Percentiles rank a stretch among this genome's conserved stretches.
These are phyloP conservation scores for Latrodectus hesperus DNA, from an alignment of 2,888 invertebrate species.

Conservation along the genomic window DNA sequence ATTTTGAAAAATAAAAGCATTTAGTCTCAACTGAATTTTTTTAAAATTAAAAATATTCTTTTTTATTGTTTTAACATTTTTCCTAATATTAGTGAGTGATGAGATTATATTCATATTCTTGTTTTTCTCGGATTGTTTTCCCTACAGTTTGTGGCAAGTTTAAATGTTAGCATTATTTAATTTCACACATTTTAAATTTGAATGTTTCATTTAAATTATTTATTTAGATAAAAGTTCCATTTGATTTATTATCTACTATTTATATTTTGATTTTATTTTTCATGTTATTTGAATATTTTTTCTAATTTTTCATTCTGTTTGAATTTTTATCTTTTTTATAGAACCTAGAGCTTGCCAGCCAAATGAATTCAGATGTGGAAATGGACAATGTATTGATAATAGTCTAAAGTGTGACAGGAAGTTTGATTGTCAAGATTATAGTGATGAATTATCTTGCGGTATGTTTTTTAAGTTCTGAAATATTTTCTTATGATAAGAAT, in stretches of 20 bases:
- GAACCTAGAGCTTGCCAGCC: not conserved
- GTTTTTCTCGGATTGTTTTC: too few relatives aligned
- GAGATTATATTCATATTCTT: too few relatives aligned
- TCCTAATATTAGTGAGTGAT: too few relatives aligned
- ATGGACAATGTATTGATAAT: conserved; percentile 72
- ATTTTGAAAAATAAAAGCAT: too few relatives aligned
- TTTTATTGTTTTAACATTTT: too few relatives aligned
- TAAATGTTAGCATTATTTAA: too few relatives aligned
- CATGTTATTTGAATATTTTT: not conserved
- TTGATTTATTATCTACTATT: not conserved
- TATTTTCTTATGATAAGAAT: not conserved
- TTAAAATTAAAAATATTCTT: too few relatives aligned
- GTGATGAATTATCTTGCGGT: conserved; percentile 80
- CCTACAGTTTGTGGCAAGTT: too few relatives aligned
- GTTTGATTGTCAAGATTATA: conserved; percentile 81
- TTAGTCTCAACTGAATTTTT: too few relatives aligned
- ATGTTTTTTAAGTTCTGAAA: conserved; percentile 70
- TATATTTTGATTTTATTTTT: not conserved
- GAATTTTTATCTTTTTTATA: not conserved
- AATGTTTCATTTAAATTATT: too few relatives aligned
- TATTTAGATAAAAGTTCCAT: too few relatives aligned
- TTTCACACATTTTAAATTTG: too few relatives aligned
- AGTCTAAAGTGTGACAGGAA: conserved; percentile 73
- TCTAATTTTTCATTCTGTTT: not conserved
- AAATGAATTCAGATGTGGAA: conserved; percentile 73